phyloP scores from a whole-genome alignment of 2,797 vertebrate species.

The Otus scops region DNA sequence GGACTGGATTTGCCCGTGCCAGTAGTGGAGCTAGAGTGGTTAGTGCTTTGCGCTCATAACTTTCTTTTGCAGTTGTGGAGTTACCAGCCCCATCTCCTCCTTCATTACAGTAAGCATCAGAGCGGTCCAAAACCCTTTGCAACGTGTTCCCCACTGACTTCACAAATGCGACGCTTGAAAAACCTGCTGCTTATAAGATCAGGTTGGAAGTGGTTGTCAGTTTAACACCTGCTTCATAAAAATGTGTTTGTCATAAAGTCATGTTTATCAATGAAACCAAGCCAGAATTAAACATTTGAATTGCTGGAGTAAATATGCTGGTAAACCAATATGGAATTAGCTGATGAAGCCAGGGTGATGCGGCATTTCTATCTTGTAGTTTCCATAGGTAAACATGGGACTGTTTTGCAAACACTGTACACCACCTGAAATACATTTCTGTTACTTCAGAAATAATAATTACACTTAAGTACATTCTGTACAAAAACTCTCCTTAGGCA shows the following conservation, averaged over 20 bases:
- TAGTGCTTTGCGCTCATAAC: neutral
- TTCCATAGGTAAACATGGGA: neutral
- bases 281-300: neutral
- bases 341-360: neutral
- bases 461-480: neutral
- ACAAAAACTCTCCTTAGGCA: neutral
- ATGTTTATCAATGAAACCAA: neutral
- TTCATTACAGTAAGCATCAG: rapidly evolving
- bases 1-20: neutral
- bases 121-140: rapidly evolving
- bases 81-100: neutral
- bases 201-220: neutral
- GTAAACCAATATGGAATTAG: neutral
- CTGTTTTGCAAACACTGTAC: neutral
- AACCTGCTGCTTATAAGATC: neutral
- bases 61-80: neutral
- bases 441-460: neutral
- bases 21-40: neutral
- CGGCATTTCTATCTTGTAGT: neutral
- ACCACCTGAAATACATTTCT: neutral
- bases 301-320: neutral
- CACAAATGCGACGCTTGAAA: neutral
- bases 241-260: neutral
- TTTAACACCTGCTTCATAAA: neutral
- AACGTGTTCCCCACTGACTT: neutral